These are phyloP conservation scores for Leptobrachium leishanense DNA, from an alignment of 2,113 vertebrate genomes.

Conservation along the genomic window DNA sequence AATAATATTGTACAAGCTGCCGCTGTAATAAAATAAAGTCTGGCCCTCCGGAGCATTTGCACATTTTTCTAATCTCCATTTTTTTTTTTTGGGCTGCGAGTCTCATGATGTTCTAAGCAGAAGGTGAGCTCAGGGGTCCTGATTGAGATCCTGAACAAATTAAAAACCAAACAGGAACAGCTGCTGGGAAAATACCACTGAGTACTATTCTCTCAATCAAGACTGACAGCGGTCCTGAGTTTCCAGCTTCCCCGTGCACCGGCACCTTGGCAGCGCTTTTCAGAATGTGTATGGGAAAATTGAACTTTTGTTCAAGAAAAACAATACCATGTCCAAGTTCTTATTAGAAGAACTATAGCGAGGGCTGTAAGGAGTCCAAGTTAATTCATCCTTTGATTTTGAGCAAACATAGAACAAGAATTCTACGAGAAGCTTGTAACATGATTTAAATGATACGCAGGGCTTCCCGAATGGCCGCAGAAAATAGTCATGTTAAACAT, in stretches of 20 bases:
- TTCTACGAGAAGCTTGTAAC: slow-evolving; percentile 18
- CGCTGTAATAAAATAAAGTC: slow-evolving; percentile 55
- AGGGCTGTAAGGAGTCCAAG: slow-evolving; percentile 16
- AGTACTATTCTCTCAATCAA: slow-evolving; percentile 49
- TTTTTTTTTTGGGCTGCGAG: neutral
- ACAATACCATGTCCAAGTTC: slow-evolving; percentile 50
- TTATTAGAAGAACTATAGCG: slow-evolving; percentile 51
- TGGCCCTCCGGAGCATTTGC: slow-evolving; percentile 37
- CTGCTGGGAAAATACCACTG: slow-evolving; percentile 61
- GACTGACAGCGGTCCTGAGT: slow-evolving; percentile 48
- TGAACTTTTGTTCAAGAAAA: slow-evolving; percentile 56
- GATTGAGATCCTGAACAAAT: slow-evolving; percentile 74
- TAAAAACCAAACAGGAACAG: slow-evolving; percentile 75
- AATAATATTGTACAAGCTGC: slow-evolving; percentile 59
- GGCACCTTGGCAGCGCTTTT: slow-evolving; percentile 56
- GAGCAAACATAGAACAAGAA: slow-evolving; percentile 32
- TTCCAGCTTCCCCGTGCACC: slow-evolving; percentile 57
- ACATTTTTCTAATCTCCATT: slow-evolving; percentile 59
- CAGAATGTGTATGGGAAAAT: slow-evolving; percentile 47
- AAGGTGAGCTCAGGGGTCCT: slow-evolving; percentile 68
- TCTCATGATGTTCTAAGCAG: slow-evolving; percentile 65
- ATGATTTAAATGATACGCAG: slow-evolving; percentile 17
- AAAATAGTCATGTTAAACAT: neutral
- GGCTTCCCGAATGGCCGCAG: slow-evolving; percentile 4
- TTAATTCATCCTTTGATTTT: slow-evolving; percentile 37